These are phyloP conservation scores for Nymphalis c-album DNA, from an alignment of 2,888 invertebrate genomes.

Conservation along the genomic window DNA sequence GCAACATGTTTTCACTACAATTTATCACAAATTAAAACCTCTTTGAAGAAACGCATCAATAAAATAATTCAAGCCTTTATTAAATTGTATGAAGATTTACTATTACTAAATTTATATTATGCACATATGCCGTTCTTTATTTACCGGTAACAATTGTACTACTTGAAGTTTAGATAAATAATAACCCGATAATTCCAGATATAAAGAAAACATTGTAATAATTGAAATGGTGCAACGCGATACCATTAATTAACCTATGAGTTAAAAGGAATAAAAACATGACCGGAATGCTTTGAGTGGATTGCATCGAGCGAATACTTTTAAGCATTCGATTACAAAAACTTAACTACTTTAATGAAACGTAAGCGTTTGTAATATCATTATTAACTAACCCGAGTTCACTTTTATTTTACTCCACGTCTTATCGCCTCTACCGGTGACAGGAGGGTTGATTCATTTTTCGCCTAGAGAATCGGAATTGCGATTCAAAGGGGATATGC, in stretches of 20 bases:
- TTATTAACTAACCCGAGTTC: no score
- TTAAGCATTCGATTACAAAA: not conserved
- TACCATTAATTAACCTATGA: constrained; percentile 42
- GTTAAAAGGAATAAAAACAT: constrained; percentile 33
- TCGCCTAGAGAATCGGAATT: no score
- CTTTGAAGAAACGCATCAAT: not conserved
- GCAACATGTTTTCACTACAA: not conserved
- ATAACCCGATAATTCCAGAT: constrained; percentile 41
- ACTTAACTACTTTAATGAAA: no score
- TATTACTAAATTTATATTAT: no score
- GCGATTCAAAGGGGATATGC: no score
- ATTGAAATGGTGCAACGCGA: constrained; percentile 41
- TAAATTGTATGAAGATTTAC: no score
- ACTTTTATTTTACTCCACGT: no score
- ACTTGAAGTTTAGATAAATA: not conserved
- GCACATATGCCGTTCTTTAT: not conserved
- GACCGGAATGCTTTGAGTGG: constrained; percentile 21
- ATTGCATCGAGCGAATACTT: constrained; percentile 34
- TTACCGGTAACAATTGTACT: not conserved
- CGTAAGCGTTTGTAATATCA: not conserved
- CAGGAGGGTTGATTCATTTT: no score
- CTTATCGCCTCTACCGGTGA: no score
- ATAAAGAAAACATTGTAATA: constrained; percentile 38
- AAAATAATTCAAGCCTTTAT: not conserved
- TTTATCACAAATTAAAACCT: not conserved